phyloP scores from a whole-genome alignment of 2,888 invertebrate genomes.

The Trilocha varians region DNA sequence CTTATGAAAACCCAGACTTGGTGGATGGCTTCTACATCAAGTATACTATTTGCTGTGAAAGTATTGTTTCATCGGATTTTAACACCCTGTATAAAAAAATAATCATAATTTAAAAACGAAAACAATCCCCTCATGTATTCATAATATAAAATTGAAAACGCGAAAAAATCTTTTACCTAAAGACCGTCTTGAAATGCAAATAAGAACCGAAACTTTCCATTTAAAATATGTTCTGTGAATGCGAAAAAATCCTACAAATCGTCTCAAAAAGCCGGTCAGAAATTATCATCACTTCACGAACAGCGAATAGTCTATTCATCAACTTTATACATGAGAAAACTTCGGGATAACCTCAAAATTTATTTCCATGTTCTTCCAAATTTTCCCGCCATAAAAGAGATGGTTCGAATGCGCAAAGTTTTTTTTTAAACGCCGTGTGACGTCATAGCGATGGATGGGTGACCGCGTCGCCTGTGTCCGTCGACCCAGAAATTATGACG shows the following conservation, averaged over 20 bases:
- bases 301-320: neutral
- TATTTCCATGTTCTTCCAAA: neutral
- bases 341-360: neutral
- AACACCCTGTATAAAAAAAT: too few species aligned
- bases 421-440: conserved; percentile 18
- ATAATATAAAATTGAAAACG: too few species aligned
- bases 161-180: too few species aligned
- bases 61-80: too few species aligned
- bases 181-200: too few species aligned
- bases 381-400: conserved; percentile 9
- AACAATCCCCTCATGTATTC: too few species aligned
- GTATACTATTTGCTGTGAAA: too few species aligned
- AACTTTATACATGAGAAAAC: neutral
- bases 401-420: conserved; percentile 15
- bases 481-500: conserved; percentile 60
- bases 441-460: conserved; percentile 20
- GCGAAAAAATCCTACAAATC: neutral
- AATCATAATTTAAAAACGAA: too few species aligned
- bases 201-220: too few species aligned
- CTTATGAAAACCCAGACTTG: too few species aligned
- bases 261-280: neutral
- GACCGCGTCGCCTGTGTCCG: conserved; percentile 41
- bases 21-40: too few species aligned
- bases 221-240: neutral
- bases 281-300: neutral